These are phyloP conservation scores for Pseudeuparius sepicola DNA, from an alignment of 2,888 invertebrate genomes.

Conservation along the genomic window DNA sequence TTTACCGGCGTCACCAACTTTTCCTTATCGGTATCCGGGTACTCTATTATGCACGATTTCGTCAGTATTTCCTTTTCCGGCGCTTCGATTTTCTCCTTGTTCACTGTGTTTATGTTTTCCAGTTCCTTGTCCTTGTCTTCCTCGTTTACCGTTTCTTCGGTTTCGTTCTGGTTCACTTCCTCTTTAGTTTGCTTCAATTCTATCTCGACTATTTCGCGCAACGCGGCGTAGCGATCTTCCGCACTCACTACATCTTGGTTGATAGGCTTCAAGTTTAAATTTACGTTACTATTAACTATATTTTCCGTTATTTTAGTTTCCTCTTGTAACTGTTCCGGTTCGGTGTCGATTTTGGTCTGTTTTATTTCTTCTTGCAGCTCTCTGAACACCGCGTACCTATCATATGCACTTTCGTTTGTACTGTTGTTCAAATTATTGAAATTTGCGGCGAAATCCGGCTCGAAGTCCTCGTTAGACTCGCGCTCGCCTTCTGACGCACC, in stretches of 20 bases:
- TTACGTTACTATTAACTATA: slow-evolving; percentile 20
- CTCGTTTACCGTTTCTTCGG: slow-evolving; percentile 37
- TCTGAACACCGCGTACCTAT: slow-evolving; percentile 80
- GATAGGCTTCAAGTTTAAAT: slow-evolving; percentile 22
- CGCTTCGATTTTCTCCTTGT: slow-evolving; percentile 17
- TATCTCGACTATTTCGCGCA: slow-evolving; percentile 63
- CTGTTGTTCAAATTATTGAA: slow-evolving; percentile 49
- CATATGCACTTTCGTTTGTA: slow-evolving; percentile 41
- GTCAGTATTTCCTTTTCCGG: slow-evolving; percentile 23
- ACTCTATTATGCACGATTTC: slow-evolving; percentile 22
- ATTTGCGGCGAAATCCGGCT: slow-evolving; percentile 55
- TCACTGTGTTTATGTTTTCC: background rate
- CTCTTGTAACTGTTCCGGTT: slow-evolving; percentile 32
- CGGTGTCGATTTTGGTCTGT: slow-evolving; percentile 40
- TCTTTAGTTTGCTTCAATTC: slow-evolving; percentile 38
- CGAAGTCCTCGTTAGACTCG: slow-evolving; percentile 39
- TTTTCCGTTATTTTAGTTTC: slow-evolving; percentile 16
- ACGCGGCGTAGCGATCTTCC: slow-evolving; percentile 54
- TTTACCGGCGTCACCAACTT: slow-evolving; percentile 23
- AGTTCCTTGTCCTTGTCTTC: slow-evolving; percentile 24
- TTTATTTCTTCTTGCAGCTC: slow-evolving; percentile 69
- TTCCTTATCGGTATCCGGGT: slow-evolving; percentile 19
- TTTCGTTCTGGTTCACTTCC: slow-evolving; percentile 40
- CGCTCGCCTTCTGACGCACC: slow-evolving; percentile 36
- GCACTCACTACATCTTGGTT: slow-evolving; percentile 9